A percentile compares a stretch with the other conserved stretches of the same genome.
Conservation (phyloP, 1,140 invertebrate species). For the Polyergus mexicanus region DNA sequence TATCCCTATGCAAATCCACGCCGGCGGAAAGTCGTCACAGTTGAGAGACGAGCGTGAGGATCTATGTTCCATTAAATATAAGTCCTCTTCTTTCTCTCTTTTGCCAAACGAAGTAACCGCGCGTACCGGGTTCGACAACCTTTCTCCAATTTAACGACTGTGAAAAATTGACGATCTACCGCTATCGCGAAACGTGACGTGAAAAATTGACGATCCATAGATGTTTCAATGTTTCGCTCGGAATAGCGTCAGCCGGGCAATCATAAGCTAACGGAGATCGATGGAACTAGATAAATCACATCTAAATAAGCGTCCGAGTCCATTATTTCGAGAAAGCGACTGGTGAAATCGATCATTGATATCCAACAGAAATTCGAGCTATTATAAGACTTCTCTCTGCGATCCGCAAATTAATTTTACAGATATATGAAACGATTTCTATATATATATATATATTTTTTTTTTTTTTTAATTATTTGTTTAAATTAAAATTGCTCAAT, state of each 20-base stretch:
- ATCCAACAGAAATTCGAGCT: not conserved
- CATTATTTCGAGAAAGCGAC: constrained; percentile 4
- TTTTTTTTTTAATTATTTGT: too few species aligned
- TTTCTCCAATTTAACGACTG: not conserved
- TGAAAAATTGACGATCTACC: constrained; percentile 40
- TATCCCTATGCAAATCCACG: constrained; percentile 28
- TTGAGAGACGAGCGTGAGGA: constrained; percentile 17
- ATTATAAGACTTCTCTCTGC: not conserved
- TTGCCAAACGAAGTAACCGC: not conserved
- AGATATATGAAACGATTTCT: not conserved
- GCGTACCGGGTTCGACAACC: constrained; percentile 13
- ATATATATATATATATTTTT: too few species aligned
- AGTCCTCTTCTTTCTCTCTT: constrained; percentile 1
- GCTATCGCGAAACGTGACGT: constrained; percentile 6
- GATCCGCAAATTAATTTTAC: not conserved
- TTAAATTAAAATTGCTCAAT: not conserved
- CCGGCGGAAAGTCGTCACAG: constrained; percentile 42
- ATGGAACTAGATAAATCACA: constrained; percentile 13
- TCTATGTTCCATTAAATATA: constrained; percentile 21
- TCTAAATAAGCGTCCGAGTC: not conserved
- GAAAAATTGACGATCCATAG: constrained; percentile 22
- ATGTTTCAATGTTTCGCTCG: not conserved
- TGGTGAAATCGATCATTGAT: not conserved
- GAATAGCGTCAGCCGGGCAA: not conserved
- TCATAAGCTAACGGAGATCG: not conserved